Evolutionary conservation across 2,113 vertebrate genomes (phyloP).

Genomic region (Hippocampus zosterae): DNA sequence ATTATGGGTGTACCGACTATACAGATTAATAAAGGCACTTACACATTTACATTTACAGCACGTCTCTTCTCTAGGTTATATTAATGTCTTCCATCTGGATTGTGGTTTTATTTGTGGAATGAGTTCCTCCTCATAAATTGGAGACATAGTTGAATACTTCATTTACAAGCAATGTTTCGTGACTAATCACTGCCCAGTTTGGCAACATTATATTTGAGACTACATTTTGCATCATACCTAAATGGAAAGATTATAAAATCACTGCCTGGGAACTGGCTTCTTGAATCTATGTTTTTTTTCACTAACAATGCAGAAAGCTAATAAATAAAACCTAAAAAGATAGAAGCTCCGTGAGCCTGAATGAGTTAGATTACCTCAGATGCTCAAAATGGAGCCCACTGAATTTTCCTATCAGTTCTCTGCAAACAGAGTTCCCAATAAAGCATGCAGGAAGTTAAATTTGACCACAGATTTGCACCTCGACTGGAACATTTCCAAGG

Average conservation of each 20-base stretch:
- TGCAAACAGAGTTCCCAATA: constrained; percentile 4
- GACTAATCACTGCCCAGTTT: neutral
- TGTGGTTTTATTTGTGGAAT: constrained; percentile 39
- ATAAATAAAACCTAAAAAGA: neutral
- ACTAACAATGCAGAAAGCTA: neutral
- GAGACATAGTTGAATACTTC: constrained; percentile 2
- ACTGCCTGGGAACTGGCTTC: neutral
- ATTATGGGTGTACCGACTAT: neutral
- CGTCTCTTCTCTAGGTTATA: constrained; percentile 33
- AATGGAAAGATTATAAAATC: constrained; percentile 1
- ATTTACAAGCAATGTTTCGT: constrained; percentile 5
- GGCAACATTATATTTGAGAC: neutral
- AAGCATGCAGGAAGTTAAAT: constrained; percentile 21
- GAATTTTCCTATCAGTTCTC: constrained; percentile 4
- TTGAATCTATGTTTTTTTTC: neutral
- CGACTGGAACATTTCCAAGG: constrained; percentile 21
- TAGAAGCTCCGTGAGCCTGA: neutral
- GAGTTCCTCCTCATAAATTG: constrained; percentile 27
- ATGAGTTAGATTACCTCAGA: constrained; percentile 2
- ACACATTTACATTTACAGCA: neutral
- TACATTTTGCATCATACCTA: constrained; percentile 2
- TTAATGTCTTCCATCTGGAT: constrained; percentile 49
- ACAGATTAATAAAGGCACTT: neutral
- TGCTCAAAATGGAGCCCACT: constrained; percentile 33
- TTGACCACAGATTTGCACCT: constrained; percentile 21